Percentiles rank a stretch among this genome's conserved stretches.
phyloP scores from a whole-genome alignment of 2,888 invertebrate species.

The Drosophila villosipedis region DNA sequence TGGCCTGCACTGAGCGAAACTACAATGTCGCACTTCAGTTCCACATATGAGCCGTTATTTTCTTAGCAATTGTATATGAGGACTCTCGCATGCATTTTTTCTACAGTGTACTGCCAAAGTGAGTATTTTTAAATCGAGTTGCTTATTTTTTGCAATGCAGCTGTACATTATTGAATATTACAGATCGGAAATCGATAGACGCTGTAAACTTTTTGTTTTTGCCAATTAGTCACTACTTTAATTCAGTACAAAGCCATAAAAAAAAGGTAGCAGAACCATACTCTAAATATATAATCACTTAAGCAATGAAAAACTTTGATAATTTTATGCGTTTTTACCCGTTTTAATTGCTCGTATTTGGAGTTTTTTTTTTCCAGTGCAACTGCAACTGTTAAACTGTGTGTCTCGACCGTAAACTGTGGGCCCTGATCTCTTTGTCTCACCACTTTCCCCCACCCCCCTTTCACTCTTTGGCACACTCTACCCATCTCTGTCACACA shows the following conservation, averaged over 20 bases:
- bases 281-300: neutral
- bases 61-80: neutral
- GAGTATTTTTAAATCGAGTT: neutral
- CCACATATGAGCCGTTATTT: neutral
- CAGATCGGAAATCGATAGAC: constrained; percentile 3
- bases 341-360: neutral
- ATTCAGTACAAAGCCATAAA: constrained; percentile 7
- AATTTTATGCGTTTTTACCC: neutral
- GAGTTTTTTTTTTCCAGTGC: constrained; percentile 34
- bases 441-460: neutral
- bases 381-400: constrained; percentile 12
- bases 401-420: constrained; percentile 19
- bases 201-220: constrained; percentile 11
- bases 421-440: constrained; percentile 7
- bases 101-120: neutral
- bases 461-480: constrained; percentile 1
- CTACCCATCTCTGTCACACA: constrained; percentile 3
- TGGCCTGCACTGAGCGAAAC: constrained; percentile 38
- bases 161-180: constrained; percentile 9
- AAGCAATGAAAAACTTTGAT: neutral
- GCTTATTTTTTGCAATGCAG: constrained; percentile 12
- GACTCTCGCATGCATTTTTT: neutral
- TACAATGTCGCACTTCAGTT: constrained; percentile 5
- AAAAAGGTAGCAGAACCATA: neutral
- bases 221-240: constrained; percentile 15